phyloP scores from a whole-genome alignment of 64 coral and sea anemone genomes.

The Porites australiensis region DNA sequence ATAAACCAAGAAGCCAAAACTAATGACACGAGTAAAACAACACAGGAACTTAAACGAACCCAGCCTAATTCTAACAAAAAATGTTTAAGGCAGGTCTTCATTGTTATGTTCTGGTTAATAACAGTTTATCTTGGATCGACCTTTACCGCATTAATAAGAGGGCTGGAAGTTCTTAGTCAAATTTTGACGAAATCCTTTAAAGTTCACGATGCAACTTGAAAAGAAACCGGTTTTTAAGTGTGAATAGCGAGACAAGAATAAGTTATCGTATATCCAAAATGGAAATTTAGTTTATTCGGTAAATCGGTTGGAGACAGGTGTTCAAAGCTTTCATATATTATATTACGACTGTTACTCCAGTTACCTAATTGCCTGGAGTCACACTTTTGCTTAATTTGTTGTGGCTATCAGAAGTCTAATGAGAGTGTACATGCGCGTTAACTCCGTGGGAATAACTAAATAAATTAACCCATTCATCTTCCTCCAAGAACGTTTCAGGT shows the following conservation, averaged over 20 bases:
- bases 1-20: slow-evolving; percentile 22
- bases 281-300: background rate
- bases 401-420: too few relatives aligned
- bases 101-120: too few relatives aligned
- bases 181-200: too few relatives aligned
- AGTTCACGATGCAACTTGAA: background rate
- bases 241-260: background rate
- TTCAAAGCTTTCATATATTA: background rate
- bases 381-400: too few relatives aligned
- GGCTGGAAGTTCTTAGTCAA: too few relatives aligned
- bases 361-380: too few relatives aligned
- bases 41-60: background rate
- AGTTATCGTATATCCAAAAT: background rate
- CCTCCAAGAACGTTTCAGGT: too few relatives aligned
- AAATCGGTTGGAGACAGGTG: background rate
- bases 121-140: background rate
- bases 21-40: background rate
- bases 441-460: too few relatives aligned
- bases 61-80: background rate
- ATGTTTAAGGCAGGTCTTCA: background rate
- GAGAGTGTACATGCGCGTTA: too few relatives aligned
- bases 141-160: too few relatives aligned
- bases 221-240: background rate
- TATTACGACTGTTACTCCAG: too few relatives aligned
- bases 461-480: too few relatives aligned